Percentiles rank a stretch among this genome's conserved stretches.
Conservation (phyloP, 2,888 invertebrate genomes). For the Hofmannophila pseudospretella region DNA sequence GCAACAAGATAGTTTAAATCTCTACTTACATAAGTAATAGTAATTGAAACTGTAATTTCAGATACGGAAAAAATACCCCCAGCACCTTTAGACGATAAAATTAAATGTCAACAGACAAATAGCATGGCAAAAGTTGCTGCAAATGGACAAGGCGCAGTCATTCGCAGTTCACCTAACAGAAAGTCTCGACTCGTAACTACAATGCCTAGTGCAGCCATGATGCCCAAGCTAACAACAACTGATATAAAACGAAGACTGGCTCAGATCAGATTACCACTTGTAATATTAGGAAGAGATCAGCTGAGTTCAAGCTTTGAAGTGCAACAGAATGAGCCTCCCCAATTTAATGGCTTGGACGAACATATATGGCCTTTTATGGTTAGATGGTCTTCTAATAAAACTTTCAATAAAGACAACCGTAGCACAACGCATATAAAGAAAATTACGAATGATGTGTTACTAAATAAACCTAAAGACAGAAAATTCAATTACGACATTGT, state of each 20-base stretch:
- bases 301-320: slow-evolving; percentile 37
- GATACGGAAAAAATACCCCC: neutral
- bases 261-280: slow-evolving; percentile 45
- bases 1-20: too few species aligned
- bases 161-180: slow-evolving; percentile 13
- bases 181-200: slow-evolving; percentile 30
- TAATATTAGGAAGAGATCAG: slow-evolving; percentile 54
- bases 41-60: too few species aligned
- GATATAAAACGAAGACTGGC: slow-evolving; percentile 48
- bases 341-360: slow-evolving; percentile 48
- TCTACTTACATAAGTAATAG: too few species aligned
- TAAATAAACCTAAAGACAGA: slow-evolving; percentile 8
- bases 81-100: neutral
- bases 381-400: slow-evolving; percentile 29
- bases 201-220: slow-evolving; percentile 23
- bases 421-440: slow-evolving; percentile 2
- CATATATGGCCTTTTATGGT: slow-evolving; percentile 63
- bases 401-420: neutral
- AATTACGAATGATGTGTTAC: slow-evolving; percentile 6
- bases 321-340: slow-evolving; percentile 32
- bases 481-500: slow-evolving; percentile 2
- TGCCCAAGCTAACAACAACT: slow-evolving; percentile 37
- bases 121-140: slow-evolving; percentile 37
- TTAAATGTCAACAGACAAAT: slow-evolving; percentile 17
- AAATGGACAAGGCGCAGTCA: slow-evolving; percentile 17